Conservation (phyloP, 2,888 invertebrate species). For the Caenorhabditis parvicauda region DNA sequence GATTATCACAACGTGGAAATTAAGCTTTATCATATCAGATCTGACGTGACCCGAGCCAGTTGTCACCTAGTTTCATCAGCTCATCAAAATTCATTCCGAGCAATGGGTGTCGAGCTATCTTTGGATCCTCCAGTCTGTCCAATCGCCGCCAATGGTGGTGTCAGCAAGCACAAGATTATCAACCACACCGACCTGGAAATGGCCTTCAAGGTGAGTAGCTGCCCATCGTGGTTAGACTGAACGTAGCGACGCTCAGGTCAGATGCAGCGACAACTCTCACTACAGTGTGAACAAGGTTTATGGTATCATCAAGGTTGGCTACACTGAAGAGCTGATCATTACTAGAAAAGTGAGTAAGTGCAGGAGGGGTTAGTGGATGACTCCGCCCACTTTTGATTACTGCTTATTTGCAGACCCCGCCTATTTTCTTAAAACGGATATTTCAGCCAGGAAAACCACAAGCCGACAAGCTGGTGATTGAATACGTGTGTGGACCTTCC, state of each 20-base stretch:
- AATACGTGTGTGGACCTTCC: slow-evolving; percentile 20
- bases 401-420: no score
- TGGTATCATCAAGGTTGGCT: slow-evolving; percentile 29
- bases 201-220: slow-evolving; percentile 40
- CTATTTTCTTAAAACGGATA: no score
- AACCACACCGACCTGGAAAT: slow-evolving; percentile 37
- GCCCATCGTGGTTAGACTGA: neutral
- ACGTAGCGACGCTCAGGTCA: slow-evolving; percentile 25
- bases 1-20: no score
- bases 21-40: no score
- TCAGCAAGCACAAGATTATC: slow-evolving; percentile 41
- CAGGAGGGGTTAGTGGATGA: no score
- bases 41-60: no score
- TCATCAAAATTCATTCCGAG: no score
- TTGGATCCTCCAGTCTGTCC: slow-evolving; percentile 39
- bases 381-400: no score
- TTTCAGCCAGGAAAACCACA: slow-evolving; percentile 23
- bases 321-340: slow-evolving; percentile 26
- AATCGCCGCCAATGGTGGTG: slow-evolving; percentile 40
- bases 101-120: slow-evolving; percentile 27
- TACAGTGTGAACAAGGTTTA: slow-evolving; percentile 28
- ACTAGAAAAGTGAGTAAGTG: slow-evolving; percentile 15
- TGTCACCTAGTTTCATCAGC: no score
- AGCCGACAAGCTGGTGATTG: slow-evolving; percentile 26
- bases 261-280: slow-evolving; percentile 49